phyloP scores from a whole-genome alignment of 37 sponge, comb jelly and placozoan genomes.

The Aplysina aerophoba region DNA sequence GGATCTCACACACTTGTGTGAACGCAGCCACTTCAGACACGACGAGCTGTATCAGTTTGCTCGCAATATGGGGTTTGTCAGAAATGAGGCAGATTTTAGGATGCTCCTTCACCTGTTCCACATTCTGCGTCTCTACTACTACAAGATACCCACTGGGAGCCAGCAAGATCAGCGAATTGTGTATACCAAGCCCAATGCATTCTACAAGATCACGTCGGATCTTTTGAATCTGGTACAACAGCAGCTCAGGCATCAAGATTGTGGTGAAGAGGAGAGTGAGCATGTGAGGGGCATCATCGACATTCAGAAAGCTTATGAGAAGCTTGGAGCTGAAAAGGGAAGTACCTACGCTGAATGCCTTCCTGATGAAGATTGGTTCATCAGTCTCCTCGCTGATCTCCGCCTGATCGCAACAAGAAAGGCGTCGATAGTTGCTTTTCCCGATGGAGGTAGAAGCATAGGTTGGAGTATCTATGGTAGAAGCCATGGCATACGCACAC shows the following conservation, averaged over 20 bases:
- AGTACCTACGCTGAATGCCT: too few relatives aligned
- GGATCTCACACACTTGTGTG: background rate
- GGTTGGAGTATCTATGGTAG: too few relatives aligned
- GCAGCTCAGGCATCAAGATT: too few relatives aligned
- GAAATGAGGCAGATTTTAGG: background rate
- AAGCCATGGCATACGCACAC: too few relatives aligned
- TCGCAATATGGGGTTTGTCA: background rate
- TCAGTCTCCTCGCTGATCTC: background rate
- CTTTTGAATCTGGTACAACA: background rate
- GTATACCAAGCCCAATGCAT: background rate
- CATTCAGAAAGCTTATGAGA: background rate
- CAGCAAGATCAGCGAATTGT: too few relatives aligned
- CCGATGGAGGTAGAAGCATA: too few relatives aligned
- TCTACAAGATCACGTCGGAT: background rate
- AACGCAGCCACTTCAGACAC: background rate
- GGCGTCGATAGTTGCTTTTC: too few relatives aligned
- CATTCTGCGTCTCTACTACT: conserved; percentile 9
- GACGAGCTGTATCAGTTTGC: background rate
- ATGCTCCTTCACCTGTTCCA: background rate
- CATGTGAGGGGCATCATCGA: background rate
- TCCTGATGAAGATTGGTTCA: background rate
- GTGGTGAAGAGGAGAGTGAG: too few relatives aligned
- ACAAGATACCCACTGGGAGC: background rate
- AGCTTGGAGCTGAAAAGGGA: too few relatives aligned
- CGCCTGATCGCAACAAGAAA: conserved; percentile 11